Evolutionary conservation across 2,113 vertebrate species (phyloP).

Genomic region (Cinclus cinclus): DNA sequence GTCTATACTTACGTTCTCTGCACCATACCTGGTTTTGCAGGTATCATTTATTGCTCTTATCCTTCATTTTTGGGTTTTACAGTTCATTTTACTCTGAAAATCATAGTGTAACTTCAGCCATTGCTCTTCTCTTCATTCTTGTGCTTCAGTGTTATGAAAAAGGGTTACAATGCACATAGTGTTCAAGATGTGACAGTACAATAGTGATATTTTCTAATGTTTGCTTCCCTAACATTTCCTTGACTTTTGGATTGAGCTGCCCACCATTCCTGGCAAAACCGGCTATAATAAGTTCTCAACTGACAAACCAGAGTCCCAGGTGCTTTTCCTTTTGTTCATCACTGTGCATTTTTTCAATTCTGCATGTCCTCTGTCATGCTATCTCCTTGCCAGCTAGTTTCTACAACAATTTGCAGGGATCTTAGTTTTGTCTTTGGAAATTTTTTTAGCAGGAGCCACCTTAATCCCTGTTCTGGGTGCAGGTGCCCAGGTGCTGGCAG

Average conservation of each 20-base stretch:
- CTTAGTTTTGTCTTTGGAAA: background rate
- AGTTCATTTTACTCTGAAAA: background rate
- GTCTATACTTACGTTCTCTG: background rate
- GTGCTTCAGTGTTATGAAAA: background rate
- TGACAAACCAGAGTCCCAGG: background rate
- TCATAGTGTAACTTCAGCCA: background rate
- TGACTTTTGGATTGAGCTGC: background rate
- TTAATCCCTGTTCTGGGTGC: background rate
- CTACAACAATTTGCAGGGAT: background rate
- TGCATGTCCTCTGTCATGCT: background rate
- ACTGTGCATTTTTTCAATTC: background rate
- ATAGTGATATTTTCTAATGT: background rate
- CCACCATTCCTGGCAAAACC: background rate
- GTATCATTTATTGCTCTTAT: background rate
- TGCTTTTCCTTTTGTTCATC: background rate
- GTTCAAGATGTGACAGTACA: background rate
- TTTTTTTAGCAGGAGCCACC: background rate
- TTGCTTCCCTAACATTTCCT: background rate
- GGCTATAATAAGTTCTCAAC: background rate
- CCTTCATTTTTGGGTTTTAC: background rate
- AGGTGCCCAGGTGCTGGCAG: background rate
- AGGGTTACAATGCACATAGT: background rate
- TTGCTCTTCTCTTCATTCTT: background rate
- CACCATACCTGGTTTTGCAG: background rate
- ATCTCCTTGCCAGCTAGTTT: background rate